Evolutionary conservation across 1,140 invertebrate genomes (phyloP).

Genomic region (Rhopalosiphum maidis): DNA sequence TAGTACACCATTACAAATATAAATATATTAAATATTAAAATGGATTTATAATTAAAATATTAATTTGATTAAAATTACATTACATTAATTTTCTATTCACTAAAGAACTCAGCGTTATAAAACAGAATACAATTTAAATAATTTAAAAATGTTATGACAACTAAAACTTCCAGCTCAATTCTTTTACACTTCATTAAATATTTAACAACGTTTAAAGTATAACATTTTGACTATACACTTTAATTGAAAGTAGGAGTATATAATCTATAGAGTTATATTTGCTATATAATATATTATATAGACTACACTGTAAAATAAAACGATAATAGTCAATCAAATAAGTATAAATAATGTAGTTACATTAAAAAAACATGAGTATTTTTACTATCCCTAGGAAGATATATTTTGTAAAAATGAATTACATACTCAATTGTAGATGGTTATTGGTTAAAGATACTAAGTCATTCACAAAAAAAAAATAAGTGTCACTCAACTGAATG

Average conservation of each 20-base stretch:
- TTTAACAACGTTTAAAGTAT: background rate
- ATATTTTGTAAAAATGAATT: background rate
- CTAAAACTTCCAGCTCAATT: background rate
- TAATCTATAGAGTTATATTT: background rate
- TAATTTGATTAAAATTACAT: background rate
- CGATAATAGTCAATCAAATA: background rate
- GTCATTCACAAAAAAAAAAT: background rate
- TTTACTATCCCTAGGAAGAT: background rate
- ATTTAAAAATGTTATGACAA: constrained; percentile 3
- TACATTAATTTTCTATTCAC: background rate
- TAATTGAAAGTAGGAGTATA: background rate
- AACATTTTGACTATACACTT: background rate
- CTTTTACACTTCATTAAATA: constrained; percentile 2
- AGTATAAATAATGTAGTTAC: background rate
- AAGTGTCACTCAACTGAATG: background rate
- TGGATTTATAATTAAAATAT: background rate
- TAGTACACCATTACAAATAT: background rate
- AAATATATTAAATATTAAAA: background rate
- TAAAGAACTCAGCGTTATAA: background rate
- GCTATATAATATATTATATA: constrained; percentile 13
- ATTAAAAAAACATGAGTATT: background rate
- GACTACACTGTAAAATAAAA: background rate
- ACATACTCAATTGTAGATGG: background rate
- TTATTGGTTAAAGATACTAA: background rate
- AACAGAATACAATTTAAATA: background rate